Evolutionary conservation across 2,797 vertebrate genomes (phyloP).

Genomic region (Dipus sagitta): DNA sequence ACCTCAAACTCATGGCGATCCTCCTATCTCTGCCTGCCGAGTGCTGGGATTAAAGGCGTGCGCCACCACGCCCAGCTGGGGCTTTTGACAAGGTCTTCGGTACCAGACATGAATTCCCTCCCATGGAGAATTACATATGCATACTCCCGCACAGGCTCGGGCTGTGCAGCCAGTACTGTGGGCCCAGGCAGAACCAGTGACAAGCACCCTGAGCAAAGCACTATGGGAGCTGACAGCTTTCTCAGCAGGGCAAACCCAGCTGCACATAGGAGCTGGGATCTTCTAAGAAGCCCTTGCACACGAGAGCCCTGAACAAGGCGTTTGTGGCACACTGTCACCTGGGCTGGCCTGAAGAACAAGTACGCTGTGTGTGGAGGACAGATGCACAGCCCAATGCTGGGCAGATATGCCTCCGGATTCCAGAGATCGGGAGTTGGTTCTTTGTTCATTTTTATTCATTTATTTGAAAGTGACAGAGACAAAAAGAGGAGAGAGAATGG

Average conservation of each 20-base stretch:
- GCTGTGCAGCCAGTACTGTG: no score
- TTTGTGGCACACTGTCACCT: not conserved
- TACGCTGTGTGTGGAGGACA: not conserved
- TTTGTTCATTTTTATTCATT: no score
- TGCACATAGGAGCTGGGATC: not conserved
- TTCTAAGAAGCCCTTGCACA: accelerated
- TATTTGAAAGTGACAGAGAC: no score
- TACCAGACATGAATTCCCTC: no score
- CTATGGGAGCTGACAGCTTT: not conserved
- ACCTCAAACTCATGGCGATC: no score
- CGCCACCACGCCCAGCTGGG: no score
- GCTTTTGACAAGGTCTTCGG: no score
- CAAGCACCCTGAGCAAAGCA: not conserved
- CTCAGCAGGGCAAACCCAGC: accelerated
- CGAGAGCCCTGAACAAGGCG: accelerated
- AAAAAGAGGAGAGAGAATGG: no score
- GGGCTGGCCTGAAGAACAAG: not conserved
- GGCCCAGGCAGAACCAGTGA: not conserved
- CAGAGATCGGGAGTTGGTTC: not conserved
- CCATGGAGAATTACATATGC: no score
- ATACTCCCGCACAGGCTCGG: accelerated
- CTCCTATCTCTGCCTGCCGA: no score
- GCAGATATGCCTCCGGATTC: not conserved
- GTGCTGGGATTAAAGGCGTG: no score
- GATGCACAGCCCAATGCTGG: not conserved